These are phyloP conservation scores for Philypnodon macrostomus DNA, from an alignment of 2,797 vertebrate species.

Conservation along the genomic window DNA sequence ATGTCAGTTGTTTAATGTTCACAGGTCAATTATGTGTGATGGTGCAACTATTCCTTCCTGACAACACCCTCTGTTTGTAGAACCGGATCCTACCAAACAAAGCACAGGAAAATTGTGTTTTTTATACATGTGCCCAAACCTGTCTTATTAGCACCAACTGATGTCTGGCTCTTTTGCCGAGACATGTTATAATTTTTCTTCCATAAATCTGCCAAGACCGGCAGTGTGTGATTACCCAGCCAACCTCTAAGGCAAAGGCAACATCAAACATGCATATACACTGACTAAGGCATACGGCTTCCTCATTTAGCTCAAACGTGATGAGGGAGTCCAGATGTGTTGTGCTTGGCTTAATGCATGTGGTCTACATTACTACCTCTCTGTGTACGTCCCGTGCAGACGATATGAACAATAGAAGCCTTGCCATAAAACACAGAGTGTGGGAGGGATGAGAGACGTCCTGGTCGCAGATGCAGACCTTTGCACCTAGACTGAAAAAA, in stretches of 20 bases:
- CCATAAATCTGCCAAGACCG: conserved; percentile 73
- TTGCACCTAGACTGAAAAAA: conserved; percentile 66
- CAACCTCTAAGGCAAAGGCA: conserved; percentile 67
- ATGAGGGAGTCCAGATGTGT: conserved; percentile 74
- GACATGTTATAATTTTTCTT: conserved; percentile 69
- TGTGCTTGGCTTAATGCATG: conserved; percentile 68
- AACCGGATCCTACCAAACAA: conserved; percentile 23
- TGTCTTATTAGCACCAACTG: conserved; percentile 55
- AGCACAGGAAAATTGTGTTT: conserved; percentile 34
- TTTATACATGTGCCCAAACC: conserved; percentile 46
- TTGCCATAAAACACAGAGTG: conserved; percentile 59
- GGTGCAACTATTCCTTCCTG: conserved; percentile 22
- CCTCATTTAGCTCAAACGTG: conserved; percentile 64
- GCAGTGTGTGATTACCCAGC: conserved; percentile 71
- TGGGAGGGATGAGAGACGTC: conserved; percentile 60
- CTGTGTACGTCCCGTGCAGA: conserved; percentile 56
- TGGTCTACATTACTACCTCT: conserved; percentile 67
- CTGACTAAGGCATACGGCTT: conserved; percentile 56
- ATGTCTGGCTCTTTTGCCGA: conserved; percentile 55
- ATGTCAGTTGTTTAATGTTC: conserved; percentile 15
- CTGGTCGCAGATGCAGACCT: conserved; percentile 55
- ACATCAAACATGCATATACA: conserved; percentile 72
- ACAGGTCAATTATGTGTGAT: conserved; percentile 31
- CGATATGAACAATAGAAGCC: conserved; percentile 72
- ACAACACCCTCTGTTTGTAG: conserved; percentile 25